Evolutionary conservation across 2,888 invertebrate species (phyloP).

Genomic region (Pyralis farinalis): DNA sequence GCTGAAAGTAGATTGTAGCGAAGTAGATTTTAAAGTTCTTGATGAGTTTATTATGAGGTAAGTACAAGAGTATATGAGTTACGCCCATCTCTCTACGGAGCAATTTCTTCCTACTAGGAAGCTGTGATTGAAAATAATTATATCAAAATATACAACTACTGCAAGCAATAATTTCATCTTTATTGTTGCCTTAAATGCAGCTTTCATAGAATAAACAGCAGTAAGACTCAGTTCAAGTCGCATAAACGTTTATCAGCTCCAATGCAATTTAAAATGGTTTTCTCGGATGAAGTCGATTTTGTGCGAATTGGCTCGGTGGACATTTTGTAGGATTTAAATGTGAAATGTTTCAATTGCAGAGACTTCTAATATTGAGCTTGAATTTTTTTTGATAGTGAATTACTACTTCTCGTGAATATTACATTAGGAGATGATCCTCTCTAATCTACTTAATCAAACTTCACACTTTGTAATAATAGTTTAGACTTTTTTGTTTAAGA

Average conservation of each 20-base stretch:
- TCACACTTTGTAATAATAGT: too few species aligned
- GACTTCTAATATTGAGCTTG: constrained; percentile 9
- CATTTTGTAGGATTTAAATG: constrained; percentile 14
- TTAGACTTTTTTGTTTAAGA: too few species aligned
- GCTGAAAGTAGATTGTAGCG: too few species aligned
- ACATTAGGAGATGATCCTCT: too few species aligned
- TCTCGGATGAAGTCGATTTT: constrained; percentile 26
- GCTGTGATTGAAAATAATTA: too few species aligned
- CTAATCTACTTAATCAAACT: too few species aligned
- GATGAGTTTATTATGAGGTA: too few species aligned
- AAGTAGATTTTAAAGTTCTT: too few species aligned
- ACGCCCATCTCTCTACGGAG: too few species aligned
- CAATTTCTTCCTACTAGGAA: too few species aligned
- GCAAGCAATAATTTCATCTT: background rate
- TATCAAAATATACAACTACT: too few species aligned
- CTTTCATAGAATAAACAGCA: constrained; percentile 9
- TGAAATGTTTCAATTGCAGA: constrained; percentile 10
- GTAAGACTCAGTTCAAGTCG: constrained; percentile 12
- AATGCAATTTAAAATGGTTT: constrained; percentile 32
- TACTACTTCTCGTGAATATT: background rate
- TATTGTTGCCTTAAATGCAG: constrained; percentile 14
- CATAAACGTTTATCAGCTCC: constrained; percentile 29
- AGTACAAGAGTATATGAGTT: too few species aligned
- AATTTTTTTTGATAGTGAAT: background rate
- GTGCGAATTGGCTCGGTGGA: constrained; percentile 22